Conservation (phyloP, 2,888 invertebrate genomes). For the Alloscopus bannaensis region DNA sequence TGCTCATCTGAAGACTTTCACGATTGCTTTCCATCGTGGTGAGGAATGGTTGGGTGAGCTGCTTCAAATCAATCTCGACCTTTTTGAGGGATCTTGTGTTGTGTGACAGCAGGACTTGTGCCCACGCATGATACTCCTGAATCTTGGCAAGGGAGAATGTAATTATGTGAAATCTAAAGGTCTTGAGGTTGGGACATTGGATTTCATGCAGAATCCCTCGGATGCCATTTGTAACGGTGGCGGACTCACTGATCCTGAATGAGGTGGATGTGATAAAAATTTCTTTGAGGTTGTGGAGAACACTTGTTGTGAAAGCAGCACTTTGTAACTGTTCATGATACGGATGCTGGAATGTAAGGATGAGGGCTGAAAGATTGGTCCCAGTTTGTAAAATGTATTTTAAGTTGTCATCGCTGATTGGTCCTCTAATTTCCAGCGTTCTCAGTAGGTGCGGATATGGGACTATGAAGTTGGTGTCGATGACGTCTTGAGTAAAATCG, state of each 20-base stretch:
- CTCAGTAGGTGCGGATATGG: conserved; percentile 51
- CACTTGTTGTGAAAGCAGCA: not conserved
- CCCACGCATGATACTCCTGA: conserved; percentile 14
- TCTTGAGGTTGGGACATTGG: conserved; percentile 1
- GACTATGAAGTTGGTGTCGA: conserved; percentile 10
- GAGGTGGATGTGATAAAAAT: not conserved
- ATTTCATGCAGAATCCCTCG: conserved; percentile 6
- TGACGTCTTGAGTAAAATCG: conserved; percentile 28
- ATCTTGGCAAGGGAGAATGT: not conserved
- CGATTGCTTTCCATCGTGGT: not conserved
- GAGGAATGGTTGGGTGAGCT: conserved; percentile 13
- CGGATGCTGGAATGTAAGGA: conserved; percentile 4
- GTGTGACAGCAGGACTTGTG: not conserved
- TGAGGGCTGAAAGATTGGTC: conserved; percentile 1
- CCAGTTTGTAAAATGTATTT: conserved; percentile 29
- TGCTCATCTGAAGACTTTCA: conserved; percentile 2
- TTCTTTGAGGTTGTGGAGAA: conserved; percentile 8
- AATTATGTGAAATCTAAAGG: conserved; percentile 7
- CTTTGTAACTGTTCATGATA: not conserved
- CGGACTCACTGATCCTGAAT: conserved; percentile 11
- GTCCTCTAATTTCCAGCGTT: conserved; percentile 52
- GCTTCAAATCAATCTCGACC: conserved; percentile 18
- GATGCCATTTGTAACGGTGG: not conserved
- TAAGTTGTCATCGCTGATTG: conserved; percentile 40
- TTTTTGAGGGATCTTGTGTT: conserved; percentile 4